A percentile compares a stretch with the other conserved stretches of the same genome.
Conservation (phyloP, 2,113 vertebrate species). For the Progne subis region DNA sequence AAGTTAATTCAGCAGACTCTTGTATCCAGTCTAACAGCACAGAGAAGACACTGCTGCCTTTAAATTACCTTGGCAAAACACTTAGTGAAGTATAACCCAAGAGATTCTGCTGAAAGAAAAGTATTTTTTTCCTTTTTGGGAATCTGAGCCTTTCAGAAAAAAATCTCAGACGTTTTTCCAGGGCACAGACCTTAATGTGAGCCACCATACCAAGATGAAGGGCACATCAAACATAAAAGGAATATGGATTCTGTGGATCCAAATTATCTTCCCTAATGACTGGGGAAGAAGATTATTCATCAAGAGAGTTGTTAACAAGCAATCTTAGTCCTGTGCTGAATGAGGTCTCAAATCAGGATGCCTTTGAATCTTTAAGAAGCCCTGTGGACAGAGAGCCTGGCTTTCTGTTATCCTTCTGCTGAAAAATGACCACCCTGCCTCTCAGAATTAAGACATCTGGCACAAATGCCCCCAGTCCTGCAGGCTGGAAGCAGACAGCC, state of each 20-base stretch:
- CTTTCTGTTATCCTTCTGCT: background rate
- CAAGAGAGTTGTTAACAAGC: background rate
- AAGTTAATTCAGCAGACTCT: background rate
- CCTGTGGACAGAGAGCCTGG: background rate
- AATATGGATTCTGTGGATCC: background rate
- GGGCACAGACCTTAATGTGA: background rate
- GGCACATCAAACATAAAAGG: background rate
- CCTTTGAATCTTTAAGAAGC: background rate
- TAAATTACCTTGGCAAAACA: background rate
- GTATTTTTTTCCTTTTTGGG: background rate
- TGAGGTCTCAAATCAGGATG: background rate
- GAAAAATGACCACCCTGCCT: background rate
- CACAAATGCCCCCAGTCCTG: background rate
- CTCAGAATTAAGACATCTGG: background rate
- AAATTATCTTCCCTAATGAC: background rate
- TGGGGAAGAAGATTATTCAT: background rate
- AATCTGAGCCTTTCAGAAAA: background rate
- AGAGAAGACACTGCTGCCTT: background rate
- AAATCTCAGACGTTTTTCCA: background rate
- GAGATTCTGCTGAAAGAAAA: background rate
- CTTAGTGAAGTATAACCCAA: background rate
- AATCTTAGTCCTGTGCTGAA: background rate
- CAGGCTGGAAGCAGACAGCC: background rate
- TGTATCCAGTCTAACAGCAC: background rate
- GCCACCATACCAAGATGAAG: background rate